phyloP scores from a whole-genome alignment of 37 sponge, comb jelly and placozoan genomes.

The Aplysina aerophoba region DNA sequence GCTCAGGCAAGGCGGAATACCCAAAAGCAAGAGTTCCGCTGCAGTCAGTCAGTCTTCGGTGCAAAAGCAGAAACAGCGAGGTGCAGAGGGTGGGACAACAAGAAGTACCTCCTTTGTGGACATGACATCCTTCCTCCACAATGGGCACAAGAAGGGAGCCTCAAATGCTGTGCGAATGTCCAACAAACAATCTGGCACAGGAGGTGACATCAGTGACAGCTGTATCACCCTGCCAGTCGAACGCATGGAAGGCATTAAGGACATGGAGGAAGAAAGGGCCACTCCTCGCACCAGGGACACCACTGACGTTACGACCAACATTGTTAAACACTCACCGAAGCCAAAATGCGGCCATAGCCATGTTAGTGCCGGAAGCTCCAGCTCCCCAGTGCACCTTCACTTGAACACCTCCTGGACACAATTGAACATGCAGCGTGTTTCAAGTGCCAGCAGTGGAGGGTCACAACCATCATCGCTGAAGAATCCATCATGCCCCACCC shows the following conservation, averaged over 20 bases:
- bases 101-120: constrained; percentile 26
- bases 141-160: not conserved
- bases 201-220: constrained; percentile 28
- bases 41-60: not conserved
- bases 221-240: constrained; percentile 29
- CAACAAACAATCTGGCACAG: not conserved
- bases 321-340: not conserved
- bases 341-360: not conserved
- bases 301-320: not conserved
- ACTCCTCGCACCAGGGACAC: no score
- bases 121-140: not conserved
- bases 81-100: constrained; percentile 24
- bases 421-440: not conserved
- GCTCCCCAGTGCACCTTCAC: not conserved
- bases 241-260: constrained; percentile 22
- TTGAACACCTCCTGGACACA: not conserved
- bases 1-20: not conserved
- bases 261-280: not conserved
- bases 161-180: not conserved
- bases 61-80: not conserved
- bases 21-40: constrained; percentile 2
- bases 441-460: constrained; percentile 14
- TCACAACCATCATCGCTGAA: not conserved
- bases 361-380: not conserved
- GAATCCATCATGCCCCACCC: not conserved